Evolutionary conservation across 2,888 invertebrate genomes (phyloP), one percentile per base, ranked within the genome.

Genomic region (Ophion obscuratus): DNA sequence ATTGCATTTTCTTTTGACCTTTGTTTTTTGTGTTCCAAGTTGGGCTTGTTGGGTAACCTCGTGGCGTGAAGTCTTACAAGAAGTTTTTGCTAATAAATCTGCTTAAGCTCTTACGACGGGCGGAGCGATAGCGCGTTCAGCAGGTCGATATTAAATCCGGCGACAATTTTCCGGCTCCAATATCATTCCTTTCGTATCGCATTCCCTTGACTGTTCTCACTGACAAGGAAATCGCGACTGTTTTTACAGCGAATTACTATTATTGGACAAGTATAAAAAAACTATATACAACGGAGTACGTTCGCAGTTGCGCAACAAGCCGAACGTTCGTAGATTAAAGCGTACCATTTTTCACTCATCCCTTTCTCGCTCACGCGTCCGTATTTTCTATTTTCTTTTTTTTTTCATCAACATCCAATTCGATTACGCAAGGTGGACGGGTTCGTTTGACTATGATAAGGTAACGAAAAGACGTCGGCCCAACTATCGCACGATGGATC

Each of bases 231-330:
- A 85, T 84, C 74, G 53, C 70, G 70, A 53, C 86, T 76, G 87
- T 90, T 89, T 90, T 82, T 86, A 90, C 90, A 91, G 87, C 90
- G 87, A 83, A 88, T 88, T 86, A 87, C 85, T 89, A 86, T 89
- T 91, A 90, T 90, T 88, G 89, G 89, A 86, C 88, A 89, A 91
- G 92, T 92, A 92, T 92, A 92, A 92, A 24, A 24, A 92, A 93
- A 92, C 92, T 93, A 93, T 93, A 88, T 93, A 93, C 92, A 93
- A 85, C 89, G 89, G 87, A 89, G 88, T 89, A 88, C 86, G 88
- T 88, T 80, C 87, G 84, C 86, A 88, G 83, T 89, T 89, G 86
- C 90, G 86, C 87, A 90, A 89, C 87, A 87, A 88, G 87, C 85
- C 88, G 88, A 89, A 89, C 84, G 87, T 87, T 83, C 81, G 76